Percentiles rank a stretch among this genome's conserved stretches.
phyloP scores from a whole-genome alignment of 2,113 vertebrate genomes.

The Hypanus sabinus region DNA sequence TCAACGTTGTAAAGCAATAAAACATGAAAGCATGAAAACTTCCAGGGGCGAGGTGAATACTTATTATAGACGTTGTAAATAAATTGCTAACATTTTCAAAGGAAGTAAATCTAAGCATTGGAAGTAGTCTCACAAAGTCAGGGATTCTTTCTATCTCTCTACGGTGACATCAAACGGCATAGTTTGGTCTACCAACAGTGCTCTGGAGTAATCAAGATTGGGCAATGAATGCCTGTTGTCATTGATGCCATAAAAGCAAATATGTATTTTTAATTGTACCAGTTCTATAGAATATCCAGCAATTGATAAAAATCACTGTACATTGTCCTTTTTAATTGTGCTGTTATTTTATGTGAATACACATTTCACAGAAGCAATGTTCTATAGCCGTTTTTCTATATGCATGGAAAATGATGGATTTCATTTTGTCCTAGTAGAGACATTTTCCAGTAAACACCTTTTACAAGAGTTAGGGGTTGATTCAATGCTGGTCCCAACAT shows the following conservation, averaged over 20 bases:
- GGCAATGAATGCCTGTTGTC: not conserved
- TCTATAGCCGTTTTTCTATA: not conserved
- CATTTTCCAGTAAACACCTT: not conserved
- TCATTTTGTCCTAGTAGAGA: not conserved
- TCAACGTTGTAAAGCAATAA: too few relatives aligned
- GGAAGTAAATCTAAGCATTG: not conserved
- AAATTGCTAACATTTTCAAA: not conserved
- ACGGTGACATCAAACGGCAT: not conserved
- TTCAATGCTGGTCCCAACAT: not conserved
- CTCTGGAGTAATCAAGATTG: not conserved
- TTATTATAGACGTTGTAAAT: not conserved
- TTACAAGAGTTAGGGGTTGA: not conserved
- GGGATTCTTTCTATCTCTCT: not conserved
- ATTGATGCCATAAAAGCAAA: not conserved
- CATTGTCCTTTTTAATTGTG: not conserved
- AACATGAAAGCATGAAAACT: too few relatives aligned
- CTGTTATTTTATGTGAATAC: not conserved
- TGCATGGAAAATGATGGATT: not conserved
- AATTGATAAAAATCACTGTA: not conserved
- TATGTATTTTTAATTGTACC: not conserved
- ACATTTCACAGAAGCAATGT: not conserved
- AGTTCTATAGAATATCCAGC: not conserved
- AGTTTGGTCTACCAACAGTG: not conserved
- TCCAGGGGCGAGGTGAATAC: too few relatives aligned
- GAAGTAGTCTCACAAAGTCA: not conserved